phyloP scores from a whole-genome alignment of 2,888 invertebrate species.

The Lacanobia wlatinum region DNA sequence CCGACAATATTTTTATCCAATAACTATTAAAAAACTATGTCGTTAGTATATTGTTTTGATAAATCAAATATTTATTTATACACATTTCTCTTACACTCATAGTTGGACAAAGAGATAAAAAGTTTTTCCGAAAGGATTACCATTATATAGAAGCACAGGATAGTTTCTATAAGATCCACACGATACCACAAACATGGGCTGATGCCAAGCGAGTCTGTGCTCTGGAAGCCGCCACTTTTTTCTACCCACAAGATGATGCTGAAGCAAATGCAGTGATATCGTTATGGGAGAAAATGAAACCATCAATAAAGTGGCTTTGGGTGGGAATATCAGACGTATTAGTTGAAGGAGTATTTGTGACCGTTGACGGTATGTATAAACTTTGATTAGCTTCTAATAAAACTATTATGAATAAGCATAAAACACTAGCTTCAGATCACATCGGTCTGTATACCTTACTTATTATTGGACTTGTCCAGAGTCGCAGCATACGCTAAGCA shows the following conservation, averaged over 20 bases:
- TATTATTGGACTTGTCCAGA: no score
- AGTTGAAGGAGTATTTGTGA: slow-evolving; percentile 54
- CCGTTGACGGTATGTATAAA: slow-evolving; percentile 41
- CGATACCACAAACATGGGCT: slow-evolving; percentile 22
- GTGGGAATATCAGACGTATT: slow-evolving; percentile 62
- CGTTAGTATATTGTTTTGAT: background rate
- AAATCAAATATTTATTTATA: background rate
- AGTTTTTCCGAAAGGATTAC: slow-evolving; percentile 61
- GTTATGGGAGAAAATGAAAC: slow-evolving; percentile 25
- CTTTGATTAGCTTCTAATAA: background rate
- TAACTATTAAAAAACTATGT: background rate
- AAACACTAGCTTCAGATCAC: no score
- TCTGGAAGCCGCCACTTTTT: slow-evolving; percentile 32
- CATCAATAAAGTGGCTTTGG: slow-evolving; percentile 20
- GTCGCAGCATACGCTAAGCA: no score
- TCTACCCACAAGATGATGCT: slow-evolving; percentile 11
- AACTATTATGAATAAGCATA: background rate
- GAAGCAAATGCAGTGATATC: slow-evolving; percentile 18
- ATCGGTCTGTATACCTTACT: no score
- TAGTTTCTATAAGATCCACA: slow-evolving; percentile 40
- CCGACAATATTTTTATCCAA: background rate
- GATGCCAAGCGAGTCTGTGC: slow-evolving; percentile 27
- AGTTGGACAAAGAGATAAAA: slow-evolving; percentile 24
- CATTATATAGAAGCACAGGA: slow-evolving; percentile 60
- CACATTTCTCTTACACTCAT: background rate